Base-by-base conservation (phyloP, 2,888 invertebrate species). In the Chirona hameri region DNA sequence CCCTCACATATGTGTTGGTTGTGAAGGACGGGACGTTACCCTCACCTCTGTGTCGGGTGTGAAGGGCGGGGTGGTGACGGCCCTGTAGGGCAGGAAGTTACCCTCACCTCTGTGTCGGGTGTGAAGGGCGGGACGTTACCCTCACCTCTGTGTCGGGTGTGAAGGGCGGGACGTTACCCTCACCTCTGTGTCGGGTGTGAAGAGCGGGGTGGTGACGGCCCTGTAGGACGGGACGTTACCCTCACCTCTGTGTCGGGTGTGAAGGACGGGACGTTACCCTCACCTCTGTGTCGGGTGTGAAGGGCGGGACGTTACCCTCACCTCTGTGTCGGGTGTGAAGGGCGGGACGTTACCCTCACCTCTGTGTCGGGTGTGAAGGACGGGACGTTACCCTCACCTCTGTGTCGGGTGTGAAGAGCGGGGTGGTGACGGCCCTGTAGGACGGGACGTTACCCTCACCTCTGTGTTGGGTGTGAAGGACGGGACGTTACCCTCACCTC, bases 1-100 rank as follows among this genome's bases (percentile, higher is more conserved):
- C n/a, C n/a, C n/a, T n/a, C n/a, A n/a, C n/a, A n/a, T n/a, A n/a
- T n/a, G n/a, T n/a, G n/a, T 0, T 76, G 39, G 18, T 24, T 39
- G 76, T 76, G 46, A 39, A 76, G 24, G 76, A 39, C 39, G 76
- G 76, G 76, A n/a, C n/a, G n/a, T n/a, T n/a, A n/a, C n/a, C n/a
- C n/a, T n/a, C n/a, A n/a, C n/a, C n/a, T n/a, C n/a, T n/a, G n/a
- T n/a, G n/a, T 0, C 46, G 39, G 18, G 39, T 39, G 76, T 76
- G 46, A 39, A 76, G 24, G 76, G 39, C 39, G 76, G 76, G 76
- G 46, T 46, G 39, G 76, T 76, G 76, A 76, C 76, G 10, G 76
- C 76, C 24, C 24, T 39, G 46, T 76, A 76, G 24, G 76, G 46
- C 21, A 46, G 76, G n/a, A n/a, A n/a, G n/a, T n/a, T n/a, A n/a